A percentile compares a stretch with the other conserved stretches of the same genome.
These are phyloP conservation scores for Phenganax stokvisi DNA, from an alignment of 92 coral and sea anemone genomes.

Conservation along the genomic window DNA sequence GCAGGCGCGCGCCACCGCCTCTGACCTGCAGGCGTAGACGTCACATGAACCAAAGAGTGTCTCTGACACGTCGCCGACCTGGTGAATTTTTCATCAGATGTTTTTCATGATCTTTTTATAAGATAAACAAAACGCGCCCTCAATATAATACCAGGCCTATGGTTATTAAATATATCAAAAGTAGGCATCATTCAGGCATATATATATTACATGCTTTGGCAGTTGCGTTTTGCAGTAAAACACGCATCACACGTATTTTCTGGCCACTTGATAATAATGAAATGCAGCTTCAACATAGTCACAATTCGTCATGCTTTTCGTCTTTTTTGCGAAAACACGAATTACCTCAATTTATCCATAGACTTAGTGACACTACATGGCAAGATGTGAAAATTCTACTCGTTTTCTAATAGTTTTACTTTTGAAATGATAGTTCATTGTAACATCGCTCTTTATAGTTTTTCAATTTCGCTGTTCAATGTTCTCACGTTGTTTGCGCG, in stretches of 20 bases:
- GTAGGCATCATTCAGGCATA: neutral
- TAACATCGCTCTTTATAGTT: no score
- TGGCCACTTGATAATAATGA: no score
- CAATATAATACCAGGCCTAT: neutral
- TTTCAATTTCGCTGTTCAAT: no score
- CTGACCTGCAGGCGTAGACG: neutral
- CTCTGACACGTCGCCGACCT: slow-evolving; percentile 7
- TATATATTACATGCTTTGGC: neutral
- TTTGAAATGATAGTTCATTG: no score
- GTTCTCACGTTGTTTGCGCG: no score
- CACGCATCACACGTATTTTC: neutral
- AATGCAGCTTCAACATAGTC: no score
- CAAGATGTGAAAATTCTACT: no score
- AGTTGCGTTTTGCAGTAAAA: neutral
- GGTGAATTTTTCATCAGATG: slow-evolving; percentile 32
- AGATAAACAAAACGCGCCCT: slow-evolving; percentile 15
- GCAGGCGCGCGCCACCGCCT: neutral
- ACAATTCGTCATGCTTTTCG: no score
- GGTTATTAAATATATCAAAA: neutral
- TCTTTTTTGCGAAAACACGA: no score
- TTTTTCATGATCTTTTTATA: neutral
- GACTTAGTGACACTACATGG: no score
- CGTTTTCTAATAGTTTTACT: no score
- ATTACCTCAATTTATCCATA: no score
- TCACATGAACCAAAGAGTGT: neutral